Conservation (phyloP, 2,797 vertebrate species). For the Petrocephalus sullivani region DNA sequence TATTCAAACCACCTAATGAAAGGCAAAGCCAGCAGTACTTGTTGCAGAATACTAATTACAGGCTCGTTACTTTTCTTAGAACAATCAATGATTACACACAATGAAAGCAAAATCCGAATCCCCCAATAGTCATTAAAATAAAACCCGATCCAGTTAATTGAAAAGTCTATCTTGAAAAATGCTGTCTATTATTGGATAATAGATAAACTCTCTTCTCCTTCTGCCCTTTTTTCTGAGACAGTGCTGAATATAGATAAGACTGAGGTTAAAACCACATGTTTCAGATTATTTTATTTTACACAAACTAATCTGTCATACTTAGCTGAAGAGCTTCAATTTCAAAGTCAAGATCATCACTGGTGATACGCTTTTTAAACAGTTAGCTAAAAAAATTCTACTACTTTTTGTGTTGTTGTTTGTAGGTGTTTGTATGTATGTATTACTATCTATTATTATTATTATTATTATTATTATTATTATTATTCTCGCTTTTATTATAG, state of each 20-base stretch:
- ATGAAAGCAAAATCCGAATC: constrained; percentile 58
- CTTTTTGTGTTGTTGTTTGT: neutral
- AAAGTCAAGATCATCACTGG: constrained; percentile 3
- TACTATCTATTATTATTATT: neutral
- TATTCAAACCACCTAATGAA: constrained; percentile 51
- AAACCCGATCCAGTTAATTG: constrained; percentile 64
- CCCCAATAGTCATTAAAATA: constrained; percentile 63
- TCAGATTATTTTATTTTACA: constrained; percentile 34
- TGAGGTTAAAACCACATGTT: constrained; percentile 52
- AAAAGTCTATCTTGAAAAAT: constrained; percentile 50
- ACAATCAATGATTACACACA: constrained; percentile 71
- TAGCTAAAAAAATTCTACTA: neutral
- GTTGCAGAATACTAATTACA: constrained; percentile 71
- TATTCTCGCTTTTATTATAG: neutral
- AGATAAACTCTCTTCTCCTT: constrained; percentile 52
- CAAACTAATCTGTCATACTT: constrained; percentile 35
- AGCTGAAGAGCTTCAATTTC: constrained; percentile 28
- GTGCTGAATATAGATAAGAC: constrained; percentile 46
- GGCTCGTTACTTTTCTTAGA: constrained; percentile 61
- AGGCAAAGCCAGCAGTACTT: constrained; percentile 51
- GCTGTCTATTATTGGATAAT: constrained; percentile 61
- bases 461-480: neutral
- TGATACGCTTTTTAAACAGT: neutral
- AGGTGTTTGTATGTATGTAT: neutral
- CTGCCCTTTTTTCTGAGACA: constrained; percentile 53